Evolutionary conservation across 2,113 vertebrate species (phyloP), one percentile per base, ranked within the genome.

Genomic region (Atherinomorus stipes): DNA sequence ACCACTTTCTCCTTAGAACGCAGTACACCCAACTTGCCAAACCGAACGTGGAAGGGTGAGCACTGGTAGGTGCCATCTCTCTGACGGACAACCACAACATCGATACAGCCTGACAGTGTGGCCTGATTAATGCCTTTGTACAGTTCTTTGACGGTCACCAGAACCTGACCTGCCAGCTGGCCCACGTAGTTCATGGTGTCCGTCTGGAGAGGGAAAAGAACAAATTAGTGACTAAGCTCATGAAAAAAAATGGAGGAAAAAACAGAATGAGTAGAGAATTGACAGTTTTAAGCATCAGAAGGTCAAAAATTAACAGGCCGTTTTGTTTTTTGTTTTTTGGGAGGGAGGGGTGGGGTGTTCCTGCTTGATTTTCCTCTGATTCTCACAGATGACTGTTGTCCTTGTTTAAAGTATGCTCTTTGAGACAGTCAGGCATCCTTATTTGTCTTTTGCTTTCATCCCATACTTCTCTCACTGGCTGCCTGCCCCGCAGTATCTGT

Each of bases 101-200:
- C 98, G 7, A 99, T 99, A 92, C 98, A 99, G 13, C 98, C 98
- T 0, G 98, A 99, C 40, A 99, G 88, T 0, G 98, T 99, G 53
- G 98, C 98, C 88, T 98, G 98, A 85, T 99, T 99, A 64, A 99
- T 98, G 70, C 97, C 98, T 83, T 98, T 99, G 81, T 99, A 99
- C 71, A 99, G 94, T 73, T 99, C 97, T 92, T 95, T 98, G 82
- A 99, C 96, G 1, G 98, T 99, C 71, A 96, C 97, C 86, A 99
- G 93, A 89, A 99, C 96, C 80, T 99, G 97, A 72, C 97, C 97
- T 7, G 97, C 98, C 91, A 99, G 94, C 82, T 99, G 98, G 51
- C 98, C 98, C 77, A 99, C 96, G 91, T 99, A 99, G 93, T 98
- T 99, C 98, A 99, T 99, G 87, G 96, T 98, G 92, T 96, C 95